These are phyloP conservation scores for Gymnarchus niloticus DNA, from an alignment of 2,113 vertebrate species.

Conservation along the genomic window DNA sequence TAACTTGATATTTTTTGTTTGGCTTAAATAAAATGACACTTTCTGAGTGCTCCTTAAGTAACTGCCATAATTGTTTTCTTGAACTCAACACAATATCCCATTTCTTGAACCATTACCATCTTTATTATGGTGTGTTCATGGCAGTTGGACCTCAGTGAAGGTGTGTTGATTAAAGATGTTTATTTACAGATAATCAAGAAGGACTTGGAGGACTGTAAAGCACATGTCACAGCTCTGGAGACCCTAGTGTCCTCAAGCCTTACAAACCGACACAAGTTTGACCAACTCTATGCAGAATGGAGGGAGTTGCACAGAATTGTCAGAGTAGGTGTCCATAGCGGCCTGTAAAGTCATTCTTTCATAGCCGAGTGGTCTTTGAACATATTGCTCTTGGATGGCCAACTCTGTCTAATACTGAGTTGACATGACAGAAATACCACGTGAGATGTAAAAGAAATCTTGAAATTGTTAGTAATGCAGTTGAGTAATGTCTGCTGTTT, in stretches of 20 bases:
- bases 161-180: background rate
- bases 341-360: background rate
- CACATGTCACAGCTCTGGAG: constrained; percentile 64
- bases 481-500: background rate
- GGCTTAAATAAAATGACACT: too few species aligned
- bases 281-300: constrained; percentile 62
- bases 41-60: too few species aligned
- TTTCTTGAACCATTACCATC: too few species aligned
- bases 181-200: constrained; percentile 72
- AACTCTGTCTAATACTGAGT: background rate
- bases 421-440: background rate
- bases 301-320: constrained; percentile 63
- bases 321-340: constrained; percentile 55
- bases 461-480: background rate
- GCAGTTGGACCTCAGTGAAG: background rate
- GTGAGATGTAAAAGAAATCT: background rate
- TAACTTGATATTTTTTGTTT: too few species aligned
- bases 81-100: too few species aligned
- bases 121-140: too few species aligned
- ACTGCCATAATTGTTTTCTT: too few species aligned
- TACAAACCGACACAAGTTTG: constrained; percentile 64
- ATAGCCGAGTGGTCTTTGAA: background rate
- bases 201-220: constrained; percentile 69
- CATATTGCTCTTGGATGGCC: background rate
- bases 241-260: constrained; percentile 65